Evolutionary conservation across 2,888 invertebrate species (phyloP).

Genomic region (Parochlus steinenii): DNA sequence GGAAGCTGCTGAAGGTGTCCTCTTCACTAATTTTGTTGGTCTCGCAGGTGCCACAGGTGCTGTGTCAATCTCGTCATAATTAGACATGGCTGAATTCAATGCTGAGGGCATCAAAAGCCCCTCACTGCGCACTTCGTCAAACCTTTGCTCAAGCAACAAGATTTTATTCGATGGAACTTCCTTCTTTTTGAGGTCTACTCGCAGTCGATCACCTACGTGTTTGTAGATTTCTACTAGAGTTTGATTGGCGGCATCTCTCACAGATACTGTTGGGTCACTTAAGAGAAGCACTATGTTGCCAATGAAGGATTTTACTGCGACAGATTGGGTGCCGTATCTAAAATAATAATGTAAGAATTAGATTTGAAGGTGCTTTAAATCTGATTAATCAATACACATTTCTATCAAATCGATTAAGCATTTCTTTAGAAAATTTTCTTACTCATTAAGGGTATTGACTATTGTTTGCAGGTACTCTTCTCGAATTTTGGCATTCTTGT

Average conservation of each 20-base stretch:
- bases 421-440: conserved; percentile 25
- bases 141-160: conserved; percentile 55
- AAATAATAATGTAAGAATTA: conserved; percentile 18
- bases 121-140: conserved; percentile 69
- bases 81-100: conserved; percentile 16
- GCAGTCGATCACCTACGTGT: conserved; percentile 75
- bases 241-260: conserved; percentile 72
- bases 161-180: conserved; percentile 58
- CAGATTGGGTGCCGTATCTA: conserved; percentile 72
- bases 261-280: conserved; percentile 72
- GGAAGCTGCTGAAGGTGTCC: conserved; percentile 25
- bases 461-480: conserved; percentile 77
- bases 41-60: conserved; percentile 25
- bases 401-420: not conserved
- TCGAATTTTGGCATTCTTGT: conserved; percentile 84
- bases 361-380: conserved; percentile 1
- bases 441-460: conserved; percentile 69
- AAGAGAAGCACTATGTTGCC: conserved; percentile 67
- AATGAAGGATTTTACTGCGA: conserved; percentile 66
- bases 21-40: conserved; percentile 32
- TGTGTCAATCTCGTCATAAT: conserved; percentile 32
- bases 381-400: not conserved
- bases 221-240: conserved; percentile 81
- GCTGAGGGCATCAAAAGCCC: conserved; percentile 67
- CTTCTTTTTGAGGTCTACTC: conserved; percentile 67